Evolutionary conservation across 2,113 vertebrate genomes (phyloP).

Genomic region (Cichladusa arquata): DNA sequence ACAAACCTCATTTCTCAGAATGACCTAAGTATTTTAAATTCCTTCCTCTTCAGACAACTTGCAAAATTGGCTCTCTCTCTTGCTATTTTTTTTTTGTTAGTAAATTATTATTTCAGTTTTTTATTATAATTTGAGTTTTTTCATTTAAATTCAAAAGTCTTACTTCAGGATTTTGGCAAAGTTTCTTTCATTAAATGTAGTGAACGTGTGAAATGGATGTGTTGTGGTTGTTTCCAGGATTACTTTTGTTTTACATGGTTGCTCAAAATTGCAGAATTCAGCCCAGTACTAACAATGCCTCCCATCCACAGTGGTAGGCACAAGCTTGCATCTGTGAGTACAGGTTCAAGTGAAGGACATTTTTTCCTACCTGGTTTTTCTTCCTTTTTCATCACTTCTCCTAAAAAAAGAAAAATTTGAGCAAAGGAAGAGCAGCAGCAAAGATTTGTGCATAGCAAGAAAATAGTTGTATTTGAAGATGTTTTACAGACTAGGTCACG

Average conservation of each 20-base stretch:
- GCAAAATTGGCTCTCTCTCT: background rate
- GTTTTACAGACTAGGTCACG: background rate
- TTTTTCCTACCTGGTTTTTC: background rate
- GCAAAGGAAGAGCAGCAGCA: background rate
- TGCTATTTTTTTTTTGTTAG: background rate
- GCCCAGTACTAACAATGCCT: background rate
- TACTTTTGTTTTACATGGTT: fast-evolving
- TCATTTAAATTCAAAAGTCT: background rate
- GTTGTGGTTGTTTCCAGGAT: background rate
- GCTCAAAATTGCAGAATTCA: background rate
- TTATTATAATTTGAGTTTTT: background rate
- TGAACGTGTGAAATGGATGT: background rate
- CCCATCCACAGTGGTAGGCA: background rate
- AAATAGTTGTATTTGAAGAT: background rate
- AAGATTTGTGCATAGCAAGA: background rate
- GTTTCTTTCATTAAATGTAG: background rate
- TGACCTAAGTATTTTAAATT: background rate
- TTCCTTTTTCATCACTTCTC: background rate
- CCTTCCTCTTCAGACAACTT: background rate
- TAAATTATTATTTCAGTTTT: background rate
- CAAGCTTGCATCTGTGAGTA: background rate
- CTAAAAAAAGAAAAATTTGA: background rate
- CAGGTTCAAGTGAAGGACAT: background rate
- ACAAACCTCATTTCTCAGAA: background rate
- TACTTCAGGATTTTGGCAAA: background rate